Conservation (phyloP, 1,140 invertebrate species). For the Micrasema minimum region DNA sequence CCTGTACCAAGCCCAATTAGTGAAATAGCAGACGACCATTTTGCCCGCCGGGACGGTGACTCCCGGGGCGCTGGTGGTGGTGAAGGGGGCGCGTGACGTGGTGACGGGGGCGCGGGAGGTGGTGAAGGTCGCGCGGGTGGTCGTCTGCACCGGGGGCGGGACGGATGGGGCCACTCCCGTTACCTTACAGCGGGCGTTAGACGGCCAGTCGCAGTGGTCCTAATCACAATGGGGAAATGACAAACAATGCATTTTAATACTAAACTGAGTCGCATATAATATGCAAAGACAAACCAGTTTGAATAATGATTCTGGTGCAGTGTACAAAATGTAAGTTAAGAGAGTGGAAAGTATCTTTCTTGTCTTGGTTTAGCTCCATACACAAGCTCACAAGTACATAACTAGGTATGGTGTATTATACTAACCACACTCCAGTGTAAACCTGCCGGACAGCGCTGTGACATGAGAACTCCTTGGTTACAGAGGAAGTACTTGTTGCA, state of each 20-base stretch:
- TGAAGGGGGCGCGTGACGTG: conserved; percentile 32
- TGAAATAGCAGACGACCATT: conserved; percentile 76
- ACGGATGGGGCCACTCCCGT: neutral
- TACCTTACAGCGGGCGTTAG: conserved; percentile 71
- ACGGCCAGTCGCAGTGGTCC: conserved; percentile 83
- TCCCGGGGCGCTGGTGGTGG: conserved; percentile 50
- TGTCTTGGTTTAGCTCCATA: too few relatives aligned
- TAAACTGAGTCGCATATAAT: too few relatives aligned
- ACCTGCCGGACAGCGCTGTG: conserved; percentile 75
- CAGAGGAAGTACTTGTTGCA: conserved; percentile 86
- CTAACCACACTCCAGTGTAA: conserved; percentile 78
- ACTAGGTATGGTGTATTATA: too few relatives aligned
- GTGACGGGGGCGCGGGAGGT: conserved; percentile 41
- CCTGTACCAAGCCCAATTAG: conserved; percentile 81
- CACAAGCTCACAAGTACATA: too few relatives aligned
- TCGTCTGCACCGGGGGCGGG: conserved; percentile 27
- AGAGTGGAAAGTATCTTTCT: too few relatives aligned
- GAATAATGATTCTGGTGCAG: too few relatives aligned
- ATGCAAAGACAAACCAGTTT: too few relatives aligned
- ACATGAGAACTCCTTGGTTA: conserved; percentile 74
- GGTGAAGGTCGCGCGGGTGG: conserved; percentile 51
- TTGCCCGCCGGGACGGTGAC: conserved; percentile 62
- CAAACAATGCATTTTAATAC: neutral
- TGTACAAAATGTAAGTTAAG: too few relatives aligned
- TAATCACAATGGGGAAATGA: conserved; percentile 52